Conservation (phyloP, 2,888 invertebrate species). For the Sericinus montela region DNA sequence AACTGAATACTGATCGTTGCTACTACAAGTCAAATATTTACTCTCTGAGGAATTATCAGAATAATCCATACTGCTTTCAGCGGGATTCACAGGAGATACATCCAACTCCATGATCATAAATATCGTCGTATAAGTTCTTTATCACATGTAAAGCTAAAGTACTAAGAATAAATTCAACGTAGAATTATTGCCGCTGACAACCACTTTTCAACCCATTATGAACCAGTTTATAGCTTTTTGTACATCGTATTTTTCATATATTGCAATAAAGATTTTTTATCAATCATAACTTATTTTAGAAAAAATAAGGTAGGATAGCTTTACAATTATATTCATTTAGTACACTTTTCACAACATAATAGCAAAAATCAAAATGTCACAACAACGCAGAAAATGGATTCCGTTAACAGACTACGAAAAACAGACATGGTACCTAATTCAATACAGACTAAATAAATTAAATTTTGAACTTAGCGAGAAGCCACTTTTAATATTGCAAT, state of each 20-base stretch:
- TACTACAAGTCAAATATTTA: slow-evolving; percentile 59
- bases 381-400: slow-evolving; percentile 78
- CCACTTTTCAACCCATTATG: slow-evolving; percentile 74
- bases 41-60: slow-evolving; percentile 59
- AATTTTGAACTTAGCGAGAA: too few relatives aligned
- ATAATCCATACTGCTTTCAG: slow-evolving; percentile 58
- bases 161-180: slow-evolving; percentile 41
- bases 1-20: slow-evolving; percentile 65
- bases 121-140: slow-evolving; percentile 20
- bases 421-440: too few relatives aligned
- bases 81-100: slow-evolving; percentile 50
- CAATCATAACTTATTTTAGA: slow-evolving; percentile 42
- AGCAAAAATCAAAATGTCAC: slow-evolving; percentile 70
- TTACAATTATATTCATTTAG: slow-evolving; percentile 40
- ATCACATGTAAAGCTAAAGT: slow-evolving; percentile 34
- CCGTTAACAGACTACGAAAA: too few relatives aligned
- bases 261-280: slow-evolving; percentile 26
- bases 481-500: too few relatives aligned
- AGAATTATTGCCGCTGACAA: slow-evolving; percentile 59
- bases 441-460: too few relatives aligned
- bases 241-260: slow-evolving; percentile 28
- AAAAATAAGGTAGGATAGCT: slow-evolving; percentile 31
- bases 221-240: slow-evolving; percentile 32
- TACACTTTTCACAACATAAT: slow-evolving; percentile 40
- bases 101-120: slow-evolving; percentile 61